A percentile compares a stretch with the other conserved stretches of the same genome.
Evolutionary conservation across 2,797 vertebrate species (phyloP).

Genomic region (Squalus acanthias): DNA sequence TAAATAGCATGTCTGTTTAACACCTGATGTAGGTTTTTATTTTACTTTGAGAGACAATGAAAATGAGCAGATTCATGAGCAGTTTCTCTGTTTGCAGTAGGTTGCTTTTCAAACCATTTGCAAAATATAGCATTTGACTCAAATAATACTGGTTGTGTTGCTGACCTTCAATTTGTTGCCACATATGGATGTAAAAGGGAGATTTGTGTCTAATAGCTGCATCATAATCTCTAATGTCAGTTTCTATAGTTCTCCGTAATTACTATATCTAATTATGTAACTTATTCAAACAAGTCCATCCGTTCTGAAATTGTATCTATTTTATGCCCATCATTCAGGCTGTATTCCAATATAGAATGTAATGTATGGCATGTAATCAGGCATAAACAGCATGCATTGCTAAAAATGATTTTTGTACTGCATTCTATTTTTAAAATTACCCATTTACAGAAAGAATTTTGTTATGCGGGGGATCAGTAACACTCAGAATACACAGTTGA

Average conservation of each 20-base stretch:
- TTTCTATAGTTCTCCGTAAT: slow-evolving; percentile 13
- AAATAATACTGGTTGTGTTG: neutral
- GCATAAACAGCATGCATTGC: slow-evolving; percentile 1
- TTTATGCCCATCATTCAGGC: neutral
- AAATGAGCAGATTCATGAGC: neutral
- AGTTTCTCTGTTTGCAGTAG: neutral
- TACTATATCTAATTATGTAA: neutral
- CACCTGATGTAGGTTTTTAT: neutral
- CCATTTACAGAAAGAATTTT: neutral
- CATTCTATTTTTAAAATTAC: neutral
- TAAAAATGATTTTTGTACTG: neutral
- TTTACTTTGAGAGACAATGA: slow-evolving; percentile 27
- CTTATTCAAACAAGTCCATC: neutral
- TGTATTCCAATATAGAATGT: neutral
- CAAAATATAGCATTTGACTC: neutral
- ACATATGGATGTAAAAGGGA: neutral
- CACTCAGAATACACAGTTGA: neutral
- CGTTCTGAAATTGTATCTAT: neutral
- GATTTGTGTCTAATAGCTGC: neutral
- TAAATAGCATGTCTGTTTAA: neutral
- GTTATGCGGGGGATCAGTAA: neutral
- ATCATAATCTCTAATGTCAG: neutral
- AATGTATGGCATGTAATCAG: neutral
- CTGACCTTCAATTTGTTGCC: slow-evolving; percentile 24
- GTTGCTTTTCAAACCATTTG: neutral